Percentiles rank a stretch among this genome's conserved stretches.
Evolutionary conservation across 2,888 invertebrate genomes (phyloP).

Genomic region (Hypsopygia costalis): DNA sequence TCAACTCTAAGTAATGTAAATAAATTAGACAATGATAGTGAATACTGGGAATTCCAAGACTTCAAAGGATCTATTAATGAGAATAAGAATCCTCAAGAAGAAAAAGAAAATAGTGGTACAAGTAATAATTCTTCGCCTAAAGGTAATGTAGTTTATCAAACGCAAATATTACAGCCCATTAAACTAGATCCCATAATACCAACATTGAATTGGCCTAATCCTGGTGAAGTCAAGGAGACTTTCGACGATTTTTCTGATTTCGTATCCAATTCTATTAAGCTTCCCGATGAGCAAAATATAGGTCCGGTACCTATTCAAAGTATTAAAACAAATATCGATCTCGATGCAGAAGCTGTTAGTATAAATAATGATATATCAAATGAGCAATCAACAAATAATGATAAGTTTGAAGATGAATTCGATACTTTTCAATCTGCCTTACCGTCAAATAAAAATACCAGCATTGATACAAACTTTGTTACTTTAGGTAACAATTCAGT

Average conservation of each 20-base stretch:
- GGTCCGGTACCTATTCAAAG: background rate
- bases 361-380: constrained; percentile 10
- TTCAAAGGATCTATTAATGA: constrained; percentile 42
- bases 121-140: constrained; percentile 24
- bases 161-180: constrained; percentile 64
- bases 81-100: constrained; percentile 16
- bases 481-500: constrained; percentile 19
- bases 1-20: constrained; percentile 19
- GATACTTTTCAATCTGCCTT: constrained; percentile 68
- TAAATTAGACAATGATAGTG: constrained; percentile 40
- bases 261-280: constrained; percentile 44
- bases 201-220: constrained; percentile 74
- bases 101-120: constrained; percentile 18
- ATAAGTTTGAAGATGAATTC: constrained; percentile 59
- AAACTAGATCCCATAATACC: constrained; percentile 63
- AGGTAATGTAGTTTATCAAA: constrained; percentile 38
- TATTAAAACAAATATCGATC: constrained; percentile 3
- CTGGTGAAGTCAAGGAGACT: constrained; percentile 68
- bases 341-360: background rate
- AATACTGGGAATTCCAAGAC: constrained; percentile 71
- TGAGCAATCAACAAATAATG: constrained; percentile 15
- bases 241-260: constrained; percentile 72
- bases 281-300: constrained; percentile 26
- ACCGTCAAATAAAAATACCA: constrained; percentile 30
- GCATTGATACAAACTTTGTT: constrained; percentile 20